A percentile compares a stretch with the other conserved stretches of the same genome.
Conservation (phyloP, 92 coral and sea anemone species). For the Heliopora coerulea region DNA sequence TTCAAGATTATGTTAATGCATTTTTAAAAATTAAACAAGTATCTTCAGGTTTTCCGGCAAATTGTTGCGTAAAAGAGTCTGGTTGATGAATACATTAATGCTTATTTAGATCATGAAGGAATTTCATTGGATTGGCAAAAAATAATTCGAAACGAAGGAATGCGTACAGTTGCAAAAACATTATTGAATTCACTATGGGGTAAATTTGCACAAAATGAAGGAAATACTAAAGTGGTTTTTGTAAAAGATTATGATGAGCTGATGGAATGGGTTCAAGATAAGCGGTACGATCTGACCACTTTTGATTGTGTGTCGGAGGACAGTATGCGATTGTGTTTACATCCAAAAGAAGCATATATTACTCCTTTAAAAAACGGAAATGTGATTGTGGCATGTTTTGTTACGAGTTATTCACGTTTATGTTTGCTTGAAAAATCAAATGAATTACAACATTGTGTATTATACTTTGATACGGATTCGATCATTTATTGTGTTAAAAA, state of each 20-base stretch:
- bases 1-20: conserved; percentile 20
- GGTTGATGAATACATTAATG: background rate
- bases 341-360: background rate
- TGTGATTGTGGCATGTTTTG: conserved; percentile 5
- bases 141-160: background rate
- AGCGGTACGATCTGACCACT: background rate
- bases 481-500: conserved; percentile 27
- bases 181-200: conserved; percentile 37
- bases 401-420: conserved; percentile 28
- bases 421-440: conserved; percentile 10
- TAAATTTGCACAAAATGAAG: conserved; percentile 29
- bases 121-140: background rate
- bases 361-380: background rate
- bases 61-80: conserved; percentile 6
- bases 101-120: conserved; percentile 8
- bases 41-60: conserved; percentile 12
- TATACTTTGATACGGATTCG: conserved; percentile 52
- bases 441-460: conserved; percentile 7
- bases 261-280: background rate
- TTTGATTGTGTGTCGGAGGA: background rate
- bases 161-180: background rate
- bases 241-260: background rate
- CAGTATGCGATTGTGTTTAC: background rate
- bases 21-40: conserved; percentile 41
- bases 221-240: background rate